Base-by-base conservation (phyloP, 2,888 invertebrate species). In the Helicoverpa assulta region DNA sequence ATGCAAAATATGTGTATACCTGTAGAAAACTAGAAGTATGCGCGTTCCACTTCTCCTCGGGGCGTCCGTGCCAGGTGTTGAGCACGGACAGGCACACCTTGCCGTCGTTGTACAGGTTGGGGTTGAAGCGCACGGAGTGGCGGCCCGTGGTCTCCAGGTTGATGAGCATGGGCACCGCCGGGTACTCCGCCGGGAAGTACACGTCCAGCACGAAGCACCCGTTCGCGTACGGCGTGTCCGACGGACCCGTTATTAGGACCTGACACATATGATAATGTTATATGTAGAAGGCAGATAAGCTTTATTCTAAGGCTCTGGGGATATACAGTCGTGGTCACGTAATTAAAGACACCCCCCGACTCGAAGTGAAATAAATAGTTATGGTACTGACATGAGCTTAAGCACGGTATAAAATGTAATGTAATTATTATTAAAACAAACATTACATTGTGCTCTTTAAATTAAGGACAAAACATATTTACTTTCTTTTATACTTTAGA, bases 21-120 rank as follows among this genome's bases (percentile, higher is more conserved):
- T 98, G 98, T 73, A 99, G 96, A 89, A 99, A 99, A 91, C 98
- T 99, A 55, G 99, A 99, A 0, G 99, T 99, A 91, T 99, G 98
- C 74, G 99, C 98, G 94, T 99, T 99, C 99, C 99, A 99, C 92
- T 99, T 99, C 94, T 99, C 99, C 94, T 99, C 99, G 29, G 99
- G 99, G 64, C 99, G 96, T 8, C 99, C 99, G 92, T 99, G 99
- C 99, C 99, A 99, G 3, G 99, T 99, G 94, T 99, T 99, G 80
- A 99, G 96, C 79, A 99, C 98, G 82, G 99, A 99, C 89, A 99
- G 97, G 92, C 99, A 99, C 86, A 95, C 95, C 96, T 99, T 99
- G 79, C 99, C 99, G 94, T 99, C 99, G 96, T 98, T 98, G 94
- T 99, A 99, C 65, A 99, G 96, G 96, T 99, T 99, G 76, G 99